Base-by-base conservation (phyloP, 2,113 vertebrate genomes). In the Bagarius yarrelli region DNA sequence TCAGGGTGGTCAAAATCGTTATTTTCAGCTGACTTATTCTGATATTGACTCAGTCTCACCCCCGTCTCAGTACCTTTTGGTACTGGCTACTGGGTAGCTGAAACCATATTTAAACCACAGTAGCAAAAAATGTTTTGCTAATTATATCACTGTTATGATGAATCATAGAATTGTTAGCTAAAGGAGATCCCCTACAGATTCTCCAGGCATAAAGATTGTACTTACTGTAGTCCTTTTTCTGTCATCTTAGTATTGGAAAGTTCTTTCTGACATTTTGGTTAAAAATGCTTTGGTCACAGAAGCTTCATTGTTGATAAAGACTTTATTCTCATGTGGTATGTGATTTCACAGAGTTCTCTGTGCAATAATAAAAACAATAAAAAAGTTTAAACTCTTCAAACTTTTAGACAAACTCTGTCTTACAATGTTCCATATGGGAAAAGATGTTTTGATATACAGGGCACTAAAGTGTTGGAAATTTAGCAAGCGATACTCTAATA, bases 11-110 rank as follows among this genome's bases (percentile, higher is more conserved):
- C 13, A 47, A 69, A 76, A 64, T 32, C 16, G 21, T 56, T 25
- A 40, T 61, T 75, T 61, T 30, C 78, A 32, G n/a, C 67, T 84
- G 57, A 57, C 36, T 66, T 60, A 64, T 52, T 25, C 60, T 78
- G 50, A 57, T 76, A 80, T 60, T 23, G 82, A 74, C 71, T 80
- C 56, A 59, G 61, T 80, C 77, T 64, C 59, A 75, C 70, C 36
- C 75, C 36, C 13, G 25, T 60, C 21, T 83, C 18, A 47, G 21
- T 34, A 44, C 40, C 79, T 59, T 30, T 76, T 78, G n/a, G 36
- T 47, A 23, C 9, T 70, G 55, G 40, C 50, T 50, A 78, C 36
- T 64, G 30, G 55, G 47, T 61, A 71, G 70, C 21, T 55, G 30
- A 55, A 34, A 55, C 55, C 12, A 3, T 73, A 55, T 73, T 55